Evolutionary conservation across 2,113 vertebrate genomes (phyloP).

Genomic region (Vulpes ferrilata): DNA sequence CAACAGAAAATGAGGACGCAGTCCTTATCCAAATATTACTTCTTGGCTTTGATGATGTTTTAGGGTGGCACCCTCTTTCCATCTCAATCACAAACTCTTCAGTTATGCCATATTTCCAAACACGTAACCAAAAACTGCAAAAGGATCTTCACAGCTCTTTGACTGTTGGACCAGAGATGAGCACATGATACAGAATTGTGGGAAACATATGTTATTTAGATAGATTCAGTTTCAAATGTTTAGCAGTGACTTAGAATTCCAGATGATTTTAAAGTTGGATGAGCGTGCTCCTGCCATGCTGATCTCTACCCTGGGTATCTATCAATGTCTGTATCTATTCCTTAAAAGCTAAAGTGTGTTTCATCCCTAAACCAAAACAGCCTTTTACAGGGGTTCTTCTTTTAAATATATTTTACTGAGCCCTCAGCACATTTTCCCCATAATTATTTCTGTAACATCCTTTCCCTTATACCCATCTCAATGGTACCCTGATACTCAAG

Average conservation of each 20-base stretch:
- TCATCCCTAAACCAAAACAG: neutral
- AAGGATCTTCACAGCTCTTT: neutral
- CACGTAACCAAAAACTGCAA: neutral
- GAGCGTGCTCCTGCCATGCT: neutral
- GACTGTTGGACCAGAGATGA: neutral
- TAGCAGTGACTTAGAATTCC: neutral
- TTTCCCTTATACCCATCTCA: neutral
- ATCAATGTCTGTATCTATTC: neutral
- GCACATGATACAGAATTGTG: neutral
- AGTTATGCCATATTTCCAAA: neutral
- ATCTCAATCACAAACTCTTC: neutral
- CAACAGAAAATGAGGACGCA: neutral
- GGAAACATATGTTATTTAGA: neutral
- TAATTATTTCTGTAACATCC: neutral
- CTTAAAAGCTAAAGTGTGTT: neutral
- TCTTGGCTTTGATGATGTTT: neutral
- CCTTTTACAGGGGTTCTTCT: neutral
- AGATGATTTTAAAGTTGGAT: neutral
- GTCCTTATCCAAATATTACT: neutral
- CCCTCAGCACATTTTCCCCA: neutral
- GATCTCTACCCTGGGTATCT: too few species aligned
- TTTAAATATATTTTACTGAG: neutral
- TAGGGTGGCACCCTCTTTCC: neutral
- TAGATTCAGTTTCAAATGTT: neutral
- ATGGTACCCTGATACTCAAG: neutral